Conservation (phyloP, 2,113 vertebrate genomes). For the Clarias macrocephalus region DNA sequence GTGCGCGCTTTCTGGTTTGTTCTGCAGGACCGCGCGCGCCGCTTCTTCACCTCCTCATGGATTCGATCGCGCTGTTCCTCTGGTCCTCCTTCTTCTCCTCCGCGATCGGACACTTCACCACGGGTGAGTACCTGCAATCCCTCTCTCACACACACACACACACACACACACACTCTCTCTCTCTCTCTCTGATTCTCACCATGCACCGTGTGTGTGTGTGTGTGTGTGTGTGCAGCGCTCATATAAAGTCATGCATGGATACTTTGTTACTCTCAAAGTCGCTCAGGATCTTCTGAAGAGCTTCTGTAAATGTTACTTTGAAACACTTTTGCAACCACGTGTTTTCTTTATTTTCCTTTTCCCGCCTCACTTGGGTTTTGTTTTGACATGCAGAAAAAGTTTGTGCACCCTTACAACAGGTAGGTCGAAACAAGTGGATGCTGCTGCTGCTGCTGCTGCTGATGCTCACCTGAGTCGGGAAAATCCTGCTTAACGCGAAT, state of each 20-base stretch:
- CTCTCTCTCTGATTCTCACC: not conserved
- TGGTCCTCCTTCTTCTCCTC: constrained; percentile 13
- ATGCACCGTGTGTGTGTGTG: not conserved
- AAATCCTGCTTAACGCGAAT: no score
- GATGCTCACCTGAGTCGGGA: no score
- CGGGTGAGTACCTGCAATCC: constrained; percentile 23
- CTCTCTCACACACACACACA: not conserved
- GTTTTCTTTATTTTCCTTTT: no score
- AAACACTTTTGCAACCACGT: no score
- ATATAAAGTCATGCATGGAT: not conserved
- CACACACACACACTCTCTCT: not conserved
- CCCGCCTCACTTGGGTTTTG: no score
- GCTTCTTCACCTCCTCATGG: not conserved
- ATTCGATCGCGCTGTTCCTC: constrained; percentile 1
- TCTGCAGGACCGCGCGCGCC: not conserved
- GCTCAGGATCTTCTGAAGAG: no score
- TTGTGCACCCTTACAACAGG: no score
- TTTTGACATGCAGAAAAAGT: no score
- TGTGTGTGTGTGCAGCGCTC: no score
- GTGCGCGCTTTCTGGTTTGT: not conserved
- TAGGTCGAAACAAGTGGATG: no score
- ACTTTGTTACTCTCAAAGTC: not conserved
- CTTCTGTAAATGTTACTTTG: no score
- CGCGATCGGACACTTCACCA: constrained; percentile 12
- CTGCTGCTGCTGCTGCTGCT: no score